phyloP scores from a whole-genome alignment of 2,888 invertebrate species.

The Mamestra brassicae region DNA sequence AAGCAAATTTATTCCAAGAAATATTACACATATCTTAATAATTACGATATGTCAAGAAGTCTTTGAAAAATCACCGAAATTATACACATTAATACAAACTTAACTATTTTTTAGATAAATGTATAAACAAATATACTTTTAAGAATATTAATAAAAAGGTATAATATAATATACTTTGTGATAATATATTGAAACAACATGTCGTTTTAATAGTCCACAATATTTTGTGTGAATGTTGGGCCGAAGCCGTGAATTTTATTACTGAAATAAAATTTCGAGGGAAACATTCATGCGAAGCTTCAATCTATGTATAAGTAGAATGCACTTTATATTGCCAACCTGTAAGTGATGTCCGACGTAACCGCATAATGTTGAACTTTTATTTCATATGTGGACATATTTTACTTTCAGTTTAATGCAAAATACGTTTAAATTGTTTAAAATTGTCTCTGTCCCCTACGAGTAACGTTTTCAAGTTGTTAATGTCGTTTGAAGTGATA shows the following conservation, averaged over 20 bases:
- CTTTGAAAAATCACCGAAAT: slow-evolving; percentile 85
- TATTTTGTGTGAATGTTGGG: slow-evolving; percentile 22
- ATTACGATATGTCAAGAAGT: slow-evolving; percentile 89
- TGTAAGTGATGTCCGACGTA: slow-evolving; percentile 34
- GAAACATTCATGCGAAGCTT: slow-evolving; percentile 5
- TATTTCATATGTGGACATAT: slow-evolving; percentile 37
- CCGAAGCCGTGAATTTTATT: slow-evolving; percentile 11
- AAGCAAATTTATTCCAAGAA: slow-evolving; percentile 89
- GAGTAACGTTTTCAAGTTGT: not conserved
- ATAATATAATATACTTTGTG: slow-evolving; percentile 22
- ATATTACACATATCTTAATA: slow-evolving; percentile 85
- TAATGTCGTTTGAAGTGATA: not conserved
- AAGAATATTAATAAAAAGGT: slow-evolving; percentile 24
- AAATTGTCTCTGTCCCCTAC: not conserved
- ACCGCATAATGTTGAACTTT: slow-evolving; percentile 42
- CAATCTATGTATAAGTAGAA: not conserved
- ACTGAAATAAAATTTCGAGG: slow-evolving; percentile 22
- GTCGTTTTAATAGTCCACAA: slow-evolving; percentile 38
- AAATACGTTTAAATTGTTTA: slow-evolving; percentile 6
- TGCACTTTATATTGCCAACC: slow-evolving; percentile 21
- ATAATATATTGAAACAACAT: slow-evolving; percentile 21
- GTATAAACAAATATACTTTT: slow-evolving; percentile 16
- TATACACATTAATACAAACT: slow-evolving; percentile 61
- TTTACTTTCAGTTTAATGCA: slow-evolving; percentile 8
- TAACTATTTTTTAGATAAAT: slow-evolving; percentile 25